These are phyloP conservation scores for Ameiurus melas DNA, from an alignment of 2,113 vertebrate species.

Conservation along the genomic window DNA sequence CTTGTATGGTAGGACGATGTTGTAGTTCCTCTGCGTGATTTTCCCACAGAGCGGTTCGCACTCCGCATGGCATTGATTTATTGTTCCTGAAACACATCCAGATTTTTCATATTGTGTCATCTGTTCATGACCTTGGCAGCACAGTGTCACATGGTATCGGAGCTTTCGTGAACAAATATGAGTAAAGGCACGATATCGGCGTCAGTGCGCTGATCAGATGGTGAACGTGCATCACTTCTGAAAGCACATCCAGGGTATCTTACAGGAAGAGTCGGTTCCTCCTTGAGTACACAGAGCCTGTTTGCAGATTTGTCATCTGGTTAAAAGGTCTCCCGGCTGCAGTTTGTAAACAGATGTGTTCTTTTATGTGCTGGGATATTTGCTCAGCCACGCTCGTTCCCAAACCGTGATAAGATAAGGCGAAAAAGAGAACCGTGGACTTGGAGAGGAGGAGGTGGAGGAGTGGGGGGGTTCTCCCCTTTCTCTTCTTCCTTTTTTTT, in stretches of 20 bases:
- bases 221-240: neutral
- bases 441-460: neutral
- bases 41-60: neutral
- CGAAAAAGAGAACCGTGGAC: conserved; percentile 17
- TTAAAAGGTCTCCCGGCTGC: conserved; percentile 17
- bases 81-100: neutral
- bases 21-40: neutral
- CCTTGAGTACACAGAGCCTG: conserved; percentile 28
- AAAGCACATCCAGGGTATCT: conserved; percentile 7
- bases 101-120: neutral
- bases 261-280: conserved; percentile 41
- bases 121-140: neutral
- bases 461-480: neutral
- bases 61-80: neutral
- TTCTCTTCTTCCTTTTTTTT: neutral
- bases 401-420: conserved; percentile 39
- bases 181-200: neutral
- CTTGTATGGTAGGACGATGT: neutral
- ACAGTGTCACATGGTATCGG: neutral
- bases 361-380: conserved; percentile 44
- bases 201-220: conserved; percentile 1
- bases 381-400: conserved; percentile 37
- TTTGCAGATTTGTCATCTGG: conserved; percentile 38
- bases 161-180: neutral
- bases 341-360: conserved; percentile 43